A percentile compares a stretch with the other conserved stretches of the same genome.
These are phyloP conservation scores for Drosophila oshimai DNA, from an alignment of 1,140 invertebrate genomes.

Conservation along the genomic window DNA sequence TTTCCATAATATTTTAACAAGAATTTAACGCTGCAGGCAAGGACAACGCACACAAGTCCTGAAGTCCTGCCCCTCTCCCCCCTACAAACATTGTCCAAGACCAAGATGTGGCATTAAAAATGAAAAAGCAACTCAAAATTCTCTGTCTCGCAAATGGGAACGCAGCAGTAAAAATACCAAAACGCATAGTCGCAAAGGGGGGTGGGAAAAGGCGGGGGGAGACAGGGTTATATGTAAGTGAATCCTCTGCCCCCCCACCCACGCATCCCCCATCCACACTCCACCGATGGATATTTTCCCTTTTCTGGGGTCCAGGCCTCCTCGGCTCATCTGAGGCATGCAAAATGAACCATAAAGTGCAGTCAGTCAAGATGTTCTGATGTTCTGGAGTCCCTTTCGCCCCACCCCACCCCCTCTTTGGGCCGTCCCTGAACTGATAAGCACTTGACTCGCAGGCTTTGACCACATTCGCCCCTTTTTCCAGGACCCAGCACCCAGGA, in stretches of 20 bases:
- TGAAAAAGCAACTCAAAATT: constrained; percentile 47
- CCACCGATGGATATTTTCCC: neutral
- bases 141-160: constrained; percentile 50
- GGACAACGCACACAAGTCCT: constrained; percentile 48
- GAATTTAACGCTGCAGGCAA: constrained; percentile 72
- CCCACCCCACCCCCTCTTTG: neutral
- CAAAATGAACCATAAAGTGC: constrained; percentile 56
- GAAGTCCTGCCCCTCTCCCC: neutral
- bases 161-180: constrained; percentile 62
- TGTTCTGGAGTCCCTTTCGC: constrained; percentile 2
- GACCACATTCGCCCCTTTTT: neutral
- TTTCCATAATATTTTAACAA: constrained; percentile 69
- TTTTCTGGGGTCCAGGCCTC: neutral
- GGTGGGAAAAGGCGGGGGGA: neutral
- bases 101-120: constrained; percentile 65
- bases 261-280: neutral
- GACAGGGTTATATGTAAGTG: constrained; percentile 13
- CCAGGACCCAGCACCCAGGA: neutral
- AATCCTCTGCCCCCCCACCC: neutral
- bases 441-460: constrained; percentile 3
- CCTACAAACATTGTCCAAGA: constrained; percentile 34
- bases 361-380: constrained; percentile 41
- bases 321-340: constrained; percentile 36
- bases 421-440: neutral
- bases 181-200: constrained; percentile 42